Evolutionary conservation across 1,140 invertebrate genomes (phyloP).

Genomic region (Rhyzopertha dominica): DNA sequence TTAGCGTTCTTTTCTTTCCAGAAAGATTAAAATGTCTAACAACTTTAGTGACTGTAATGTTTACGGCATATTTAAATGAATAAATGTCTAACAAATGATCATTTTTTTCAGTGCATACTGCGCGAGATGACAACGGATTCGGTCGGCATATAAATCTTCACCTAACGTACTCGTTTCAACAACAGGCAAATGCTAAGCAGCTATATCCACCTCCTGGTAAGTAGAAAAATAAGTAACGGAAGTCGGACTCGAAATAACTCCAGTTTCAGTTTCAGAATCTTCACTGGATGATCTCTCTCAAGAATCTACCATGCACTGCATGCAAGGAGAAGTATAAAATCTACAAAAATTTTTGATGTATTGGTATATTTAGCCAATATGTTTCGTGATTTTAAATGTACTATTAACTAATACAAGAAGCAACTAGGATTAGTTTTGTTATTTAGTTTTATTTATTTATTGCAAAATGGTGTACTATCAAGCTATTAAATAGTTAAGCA

Average conservation of each 20-base stretch:
- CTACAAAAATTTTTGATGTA: constrained; percentile 13
- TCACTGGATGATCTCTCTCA: constrained; percentile 77
- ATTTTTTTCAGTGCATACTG: constrained; percentile 46
- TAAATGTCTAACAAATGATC: too few species aligned
- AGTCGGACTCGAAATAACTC: too few species aligned
- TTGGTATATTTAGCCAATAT: constrained; percentile 28
- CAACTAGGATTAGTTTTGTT: constrained; percentile 30
- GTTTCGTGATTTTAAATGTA: constrained; percentile 39
- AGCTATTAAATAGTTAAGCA: constrained; percentile 21
- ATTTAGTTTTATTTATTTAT: constrained; percentile 38
- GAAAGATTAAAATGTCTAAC: too few species aligned
- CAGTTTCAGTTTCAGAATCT: constrained; percentile 60
- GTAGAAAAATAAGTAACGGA: constrained; percentile 27
- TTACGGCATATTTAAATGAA: too few species aligned
- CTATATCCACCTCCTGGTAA: constrained; percentile 60
- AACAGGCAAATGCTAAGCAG: constrained; percentile 53
- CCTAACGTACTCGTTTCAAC: constrained; percentile 77
- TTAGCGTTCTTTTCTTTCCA: too few species aligned
- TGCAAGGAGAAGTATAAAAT: constrained; percentile 68
- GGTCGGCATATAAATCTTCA: constrained; percentile 76
- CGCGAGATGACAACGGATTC: constrained; percentile 52
- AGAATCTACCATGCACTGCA: constrained; percentile 72
- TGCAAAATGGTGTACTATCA: constrained; percentile 27
- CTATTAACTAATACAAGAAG: too few species aligned
- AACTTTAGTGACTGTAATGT: too few species aligned